phyloP scores from a whole-genome alignment of 2,888 invertebrate genomes.

The Chymomyza procnemis region DNA sequence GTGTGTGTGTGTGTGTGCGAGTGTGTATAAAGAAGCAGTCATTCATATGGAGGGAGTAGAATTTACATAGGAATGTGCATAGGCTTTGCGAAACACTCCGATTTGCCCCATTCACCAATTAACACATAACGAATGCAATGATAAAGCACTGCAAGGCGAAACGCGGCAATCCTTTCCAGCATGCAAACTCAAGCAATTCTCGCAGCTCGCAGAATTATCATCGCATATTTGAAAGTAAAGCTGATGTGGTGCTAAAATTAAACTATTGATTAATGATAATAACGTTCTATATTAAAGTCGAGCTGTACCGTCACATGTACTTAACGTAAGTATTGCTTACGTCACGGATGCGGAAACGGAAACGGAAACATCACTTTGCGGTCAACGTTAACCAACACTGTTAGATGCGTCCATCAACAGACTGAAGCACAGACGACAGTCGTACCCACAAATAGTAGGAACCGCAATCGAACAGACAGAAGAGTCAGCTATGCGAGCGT shows the following conservation, averaged over 20 bases:
- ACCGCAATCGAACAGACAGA: neutral
- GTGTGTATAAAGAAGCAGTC: no score
- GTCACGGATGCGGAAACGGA: slow-evolving; percentile 61
- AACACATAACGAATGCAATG: no score
- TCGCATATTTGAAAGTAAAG: neutral
- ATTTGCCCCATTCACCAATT: no score
- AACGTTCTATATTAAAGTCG: neutral
- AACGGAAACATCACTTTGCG: slow-evolving; percentile 68
- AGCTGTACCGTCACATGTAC: slow-evolving; percentile 32
- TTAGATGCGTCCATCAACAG: slow-evolving; percentile 23
- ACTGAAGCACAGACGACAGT: neutral
- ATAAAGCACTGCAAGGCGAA: no score
- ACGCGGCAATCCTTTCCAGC: no score
- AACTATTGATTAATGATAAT: neutral
- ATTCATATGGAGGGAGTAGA: no score
- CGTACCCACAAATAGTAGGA: neutral
- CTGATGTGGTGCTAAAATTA: neutral
- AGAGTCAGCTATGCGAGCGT: neutral
- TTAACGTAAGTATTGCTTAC: slow-evolving; percentile 28
- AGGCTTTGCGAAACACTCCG: no score
- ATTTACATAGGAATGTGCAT: no score
- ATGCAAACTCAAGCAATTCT: no score
- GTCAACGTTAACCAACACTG: slow-evolving; percentile 52
- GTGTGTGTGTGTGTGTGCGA: neutral
- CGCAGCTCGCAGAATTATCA: no score